Base-by-base conservation (phyloP, 2,797 vertebrate genomes). In the Halcyon smyrnensis region DNA sequence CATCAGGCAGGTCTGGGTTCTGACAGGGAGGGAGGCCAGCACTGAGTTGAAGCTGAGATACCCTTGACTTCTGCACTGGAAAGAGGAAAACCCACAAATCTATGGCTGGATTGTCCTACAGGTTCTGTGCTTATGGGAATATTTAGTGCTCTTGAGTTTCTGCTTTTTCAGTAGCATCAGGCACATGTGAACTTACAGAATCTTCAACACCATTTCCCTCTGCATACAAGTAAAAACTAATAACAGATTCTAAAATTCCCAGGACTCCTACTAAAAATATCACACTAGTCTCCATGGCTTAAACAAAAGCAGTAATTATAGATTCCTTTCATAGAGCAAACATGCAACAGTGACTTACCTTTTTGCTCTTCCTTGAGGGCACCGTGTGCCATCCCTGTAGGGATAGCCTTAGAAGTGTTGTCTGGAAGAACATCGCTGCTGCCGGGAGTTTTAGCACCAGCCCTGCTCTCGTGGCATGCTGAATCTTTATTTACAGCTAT, bases 301-400 rank as follows among this genome's bases (percentile, higher is more conserved):
- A 80, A 90, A 81, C 39, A 84, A 87, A 82, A 90, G 43, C 25
- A 50, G 9, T 48, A 82, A 67, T 82, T 90, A 32, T 5, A 76
- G 24, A 50, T 81, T 78, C 11, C 43, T 89, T 74, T 87, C 57
- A 45, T 2, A 85, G 60, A 74, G 46, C 60, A 87, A 73, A 71
- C 46, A 90, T 23, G 13, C 9, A 41, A 28, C 43, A 39, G 13
- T 54, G 41, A 30, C 46, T 81, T 97, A 98, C 98, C 98, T 98
- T 98, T 98, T 50, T 96, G 95, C 79, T 98, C 92, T 92, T 97
- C 94, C 25, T 97, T 98, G 28, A 98, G 87, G 25, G 82, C 46
- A 4, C 96, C 90, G 15, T 51, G 74, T 20, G 97, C 90, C 21
- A 50, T 93, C 9, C 93, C 87, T 81, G 68, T 11, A 10, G 87